phyloP scores from a whole-genome alignment of 2,113 vertebrate species.

The Rhodinocichla rosea region DNA sequence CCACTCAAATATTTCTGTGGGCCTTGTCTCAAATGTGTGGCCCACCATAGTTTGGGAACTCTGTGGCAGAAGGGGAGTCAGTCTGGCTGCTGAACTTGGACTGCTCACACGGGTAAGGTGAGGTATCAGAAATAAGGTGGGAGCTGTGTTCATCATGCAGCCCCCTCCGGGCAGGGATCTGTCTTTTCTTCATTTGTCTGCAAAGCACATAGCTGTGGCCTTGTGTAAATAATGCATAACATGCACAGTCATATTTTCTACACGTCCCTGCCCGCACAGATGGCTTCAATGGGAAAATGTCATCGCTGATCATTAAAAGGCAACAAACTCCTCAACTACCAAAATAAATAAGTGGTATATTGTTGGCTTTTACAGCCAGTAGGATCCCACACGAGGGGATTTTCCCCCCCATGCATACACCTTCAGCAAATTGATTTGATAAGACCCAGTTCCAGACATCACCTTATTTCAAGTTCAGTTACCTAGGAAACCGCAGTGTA shows the following conservation, averaged over 20 bases:
- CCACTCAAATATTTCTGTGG: neutral
- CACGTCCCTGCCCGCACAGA: neutral
- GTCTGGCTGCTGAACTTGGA: neutral
- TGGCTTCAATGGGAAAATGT: slow-evolving; percentile 18
- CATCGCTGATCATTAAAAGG: slow-evolving; percentile 8
- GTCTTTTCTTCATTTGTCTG: slow-evolving; percentile 16
- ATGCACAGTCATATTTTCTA: slow-evolving; percentile 26
- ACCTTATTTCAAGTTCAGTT: slow-evolving; percentile 75
- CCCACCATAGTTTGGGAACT: neutral
- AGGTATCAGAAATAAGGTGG: neutral
- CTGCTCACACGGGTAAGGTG: rapidly evolving
- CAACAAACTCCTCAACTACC: neutral
- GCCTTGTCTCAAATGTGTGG: neutral
- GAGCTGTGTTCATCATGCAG: neutral
- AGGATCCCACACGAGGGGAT: neutral
- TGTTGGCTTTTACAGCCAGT: neutral
- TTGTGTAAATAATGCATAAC: slow-evolving; percentile 57
- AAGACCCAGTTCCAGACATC: slow-evolving; percentile 59
- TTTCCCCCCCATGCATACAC: neutral
- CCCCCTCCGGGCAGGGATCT: slow-evolving; percentile 9
- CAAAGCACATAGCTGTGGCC: slow-evolving; percentile 12
- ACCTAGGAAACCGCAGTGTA: slow-evolving; percentile 73
- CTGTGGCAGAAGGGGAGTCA: neutral
- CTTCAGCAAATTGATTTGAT: slow-evolving; percentile 66
- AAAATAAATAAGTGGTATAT: neutral